Percentiles rank a stretch among this genome's conserved stretches.
Evolutionary conservation across 2,888 invertebrate genomes (phyloP).

Genomic region (Liopterus haemorrhoidalis): DNA sequence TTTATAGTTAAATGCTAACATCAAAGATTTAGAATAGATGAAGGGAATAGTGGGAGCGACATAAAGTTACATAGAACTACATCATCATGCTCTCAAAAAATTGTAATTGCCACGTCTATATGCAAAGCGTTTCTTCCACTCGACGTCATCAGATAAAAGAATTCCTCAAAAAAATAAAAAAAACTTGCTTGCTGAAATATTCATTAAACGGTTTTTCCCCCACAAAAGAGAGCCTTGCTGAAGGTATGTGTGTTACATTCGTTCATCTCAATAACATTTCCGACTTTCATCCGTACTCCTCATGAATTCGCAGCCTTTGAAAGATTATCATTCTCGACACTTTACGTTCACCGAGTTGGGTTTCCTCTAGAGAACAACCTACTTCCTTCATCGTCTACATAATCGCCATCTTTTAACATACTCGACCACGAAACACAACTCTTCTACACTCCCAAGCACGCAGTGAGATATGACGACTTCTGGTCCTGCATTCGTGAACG

Average conservation of each 20-base stretch:
- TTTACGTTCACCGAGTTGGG: constrained; percentile 17
- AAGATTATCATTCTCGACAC: constrained; percentile 16
- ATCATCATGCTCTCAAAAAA: too few relatives aligned
- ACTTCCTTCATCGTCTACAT: too few relatives aligned
- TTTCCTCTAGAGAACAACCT: too few relatives aligned
- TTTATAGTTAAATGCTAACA: too few relatives aligned
- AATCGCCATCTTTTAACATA: too few relatives aligned
- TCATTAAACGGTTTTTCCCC: constrained; percentile 32
- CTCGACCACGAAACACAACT: too few relatives aligned
- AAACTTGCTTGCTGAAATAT: constrained; percentile 33
- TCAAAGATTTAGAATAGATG: too few relatives aligned
- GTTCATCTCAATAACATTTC: constrained; percentile 35
- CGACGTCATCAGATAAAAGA: constrained; percentile 30
- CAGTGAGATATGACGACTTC: too few relatives aligned
- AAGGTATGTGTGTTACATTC: constrained; percentile 21
- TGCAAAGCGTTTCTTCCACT: constrained; percentile 19
- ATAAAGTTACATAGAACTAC: too few relatives aligned
- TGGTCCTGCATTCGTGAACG: too few relatives aligned
- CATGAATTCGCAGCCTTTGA: constrained; percentile 30
- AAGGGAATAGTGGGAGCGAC: too few relatives aligned
- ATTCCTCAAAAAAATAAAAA: constrained; percentile 29
- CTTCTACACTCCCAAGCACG: too few relatives aligned
- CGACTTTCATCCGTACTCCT: constrained; percentile 32
- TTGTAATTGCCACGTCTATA: constrained; percentile 23
- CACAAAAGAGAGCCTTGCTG: constrained; percentile 24